Base-by-base conservation (phyloP, 2,888 invertebrate species). In the Amiota communis region DNA sequence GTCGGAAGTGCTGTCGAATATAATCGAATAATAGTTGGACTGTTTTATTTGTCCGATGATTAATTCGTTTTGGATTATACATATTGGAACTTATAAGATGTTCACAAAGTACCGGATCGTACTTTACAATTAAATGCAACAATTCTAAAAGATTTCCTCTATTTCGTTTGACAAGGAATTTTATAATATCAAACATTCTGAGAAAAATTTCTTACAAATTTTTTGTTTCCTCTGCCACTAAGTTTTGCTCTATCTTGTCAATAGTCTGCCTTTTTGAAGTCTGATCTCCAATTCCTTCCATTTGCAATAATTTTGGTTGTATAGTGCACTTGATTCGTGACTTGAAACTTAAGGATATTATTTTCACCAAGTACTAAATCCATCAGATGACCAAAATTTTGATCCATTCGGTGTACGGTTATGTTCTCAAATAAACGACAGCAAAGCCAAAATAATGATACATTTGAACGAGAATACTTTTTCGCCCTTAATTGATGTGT, bases 171-270 rank as follows among this genome's bases (percentile, higher is more conserved):
- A 63, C 70, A 70, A 73, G 73, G 63, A 73, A 73, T 70, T 59
- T 73, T 70, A 73, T 70, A 70, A 70, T 73, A 70, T 73, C 73
- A 70, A 70, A 71, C 70, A 70, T 71, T 63, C 70, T 73, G 61
- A 70, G 20, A 69, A 36, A 48, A 67, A 67, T 67, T 67, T 67
- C 47, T 67, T 46, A 48, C 47, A 15, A 67, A 47, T 67, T 49
- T 47, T 47, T 67, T 64, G 64, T 67, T 67, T 47, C 48, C 47
- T 67, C 48, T 47, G 67, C 67, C 67, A 67, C 67, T 67, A 67
- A 47, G n/a, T 67, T 67, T 47, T 47, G 67, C 23, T 51, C 51
- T 69, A n/a, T 69, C 49, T 69, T 69, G 13, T 69, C 53, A 69
- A 69, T 69, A 49, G 69, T 69, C 20, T 2, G 67, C 48, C 48